A percentile compares a stretch with the other conserved stretches of the same genome.
phyloP scores from a whole-genome alignment of 2,888 invertebrate species.

The Leptinotarsa juncta region DNA sequence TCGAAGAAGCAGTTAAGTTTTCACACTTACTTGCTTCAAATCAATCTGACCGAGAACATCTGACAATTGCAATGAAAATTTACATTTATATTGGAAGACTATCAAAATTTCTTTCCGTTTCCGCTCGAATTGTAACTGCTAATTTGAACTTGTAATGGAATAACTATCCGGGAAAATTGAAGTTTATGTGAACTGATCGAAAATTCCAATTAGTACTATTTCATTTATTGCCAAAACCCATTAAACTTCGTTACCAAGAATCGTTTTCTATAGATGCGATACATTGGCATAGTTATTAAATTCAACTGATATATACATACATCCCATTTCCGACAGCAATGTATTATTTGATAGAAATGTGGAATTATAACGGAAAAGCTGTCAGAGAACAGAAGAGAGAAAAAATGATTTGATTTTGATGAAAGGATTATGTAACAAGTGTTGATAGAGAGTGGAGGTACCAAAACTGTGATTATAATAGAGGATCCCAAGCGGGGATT shows the following conservation, averaged over 20 bases:
- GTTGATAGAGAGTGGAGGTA: too few relatives aligned
- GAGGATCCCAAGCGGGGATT: too few relatives aligned
- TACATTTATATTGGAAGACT: too few relatives aligned
- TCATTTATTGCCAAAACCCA: background rate
- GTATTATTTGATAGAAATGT: background rate
- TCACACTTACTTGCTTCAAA: too few relatives aligned
- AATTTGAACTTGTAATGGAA: background rate
- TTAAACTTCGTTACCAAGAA: constrained; percentile 7
- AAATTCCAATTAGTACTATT: background rate
- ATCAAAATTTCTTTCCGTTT: background rate
- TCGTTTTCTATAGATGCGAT: background rate
- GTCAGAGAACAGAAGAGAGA: too few relatives aligned
- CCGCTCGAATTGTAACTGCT: background rate
- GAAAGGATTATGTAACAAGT: background rate
- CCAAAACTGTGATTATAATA: too few relatives aligned
- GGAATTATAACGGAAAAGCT: too few relatives aligned
- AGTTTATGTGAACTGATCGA: constrained; percentile 1
- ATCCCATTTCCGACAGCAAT: background rate
- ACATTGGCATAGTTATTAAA: background rate
- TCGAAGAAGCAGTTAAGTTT: too few relatives aligned
- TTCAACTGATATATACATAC: background rate
- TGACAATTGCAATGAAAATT: too few relatives aligned
- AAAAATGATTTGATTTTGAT: background rate
- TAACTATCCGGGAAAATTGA: constrained; percentile 2
- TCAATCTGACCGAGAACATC: too few relatives aligned